Percentiles rank a stretch among this genome's conserved stretches.
phyloP scores from a whole-genome alignment of 2,797 vertebrate genomes.

The Gephyroberyx darwinii region DNA sequence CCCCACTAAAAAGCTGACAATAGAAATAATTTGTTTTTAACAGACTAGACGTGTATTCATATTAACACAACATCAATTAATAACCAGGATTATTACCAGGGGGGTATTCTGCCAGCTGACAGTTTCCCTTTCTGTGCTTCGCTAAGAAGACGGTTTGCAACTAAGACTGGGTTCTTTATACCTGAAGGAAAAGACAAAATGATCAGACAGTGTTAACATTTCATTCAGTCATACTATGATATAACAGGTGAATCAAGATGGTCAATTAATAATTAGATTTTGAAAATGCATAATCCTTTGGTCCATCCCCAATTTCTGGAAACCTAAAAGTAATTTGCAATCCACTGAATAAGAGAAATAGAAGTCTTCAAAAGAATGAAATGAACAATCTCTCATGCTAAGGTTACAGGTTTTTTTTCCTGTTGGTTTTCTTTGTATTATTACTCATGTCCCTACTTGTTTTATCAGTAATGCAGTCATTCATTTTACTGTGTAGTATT shows the following conservation, averaged over 20 bases:
- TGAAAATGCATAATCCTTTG: neutral
- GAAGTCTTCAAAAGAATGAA: neutral
- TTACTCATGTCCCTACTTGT: neutral
- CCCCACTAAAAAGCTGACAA: slow-evolving; percentile 95
- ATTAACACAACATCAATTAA: slow-evolving; percentile 19
- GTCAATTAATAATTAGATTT: neutral
- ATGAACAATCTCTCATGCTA: neutral
- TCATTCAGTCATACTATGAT: slow-evolving; percentile 7
- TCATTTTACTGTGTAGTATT: neutral
- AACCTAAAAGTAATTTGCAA: too few species aligned
- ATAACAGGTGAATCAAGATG: neutral
- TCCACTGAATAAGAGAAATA: too few species aligned
- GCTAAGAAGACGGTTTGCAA: slow-evolving; percentile 94
- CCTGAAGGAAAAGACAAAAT: slow-evolving; percentile 77
- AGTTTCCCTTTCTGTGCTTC: slow-evolving; percentile 99
- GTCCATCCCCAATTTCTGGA: too few species aligned
- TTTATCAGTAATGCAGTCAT: neutral
- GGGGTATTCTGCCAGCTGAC: slow-evolving; percentile 97
- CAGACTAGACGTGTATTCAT: neutral
- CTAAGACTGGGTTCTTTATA: slow-evolving; percentile 98
- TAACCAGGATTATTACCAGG: slow-evolving; percentile 87
- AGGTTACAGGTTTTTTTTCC: neutral
- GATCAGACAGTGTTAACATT: slow-evolving; percentile 22
- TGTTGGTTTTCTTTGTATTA: neutral
- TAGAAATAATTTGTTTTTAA: slow-evolving; percentile 35